Percentiles rank a stretch among this genome's conserved stretches.
phyloP scores from a whole-genome alignment of 2,797 vertebrate species.

The Poecilia velifera region DNA sequence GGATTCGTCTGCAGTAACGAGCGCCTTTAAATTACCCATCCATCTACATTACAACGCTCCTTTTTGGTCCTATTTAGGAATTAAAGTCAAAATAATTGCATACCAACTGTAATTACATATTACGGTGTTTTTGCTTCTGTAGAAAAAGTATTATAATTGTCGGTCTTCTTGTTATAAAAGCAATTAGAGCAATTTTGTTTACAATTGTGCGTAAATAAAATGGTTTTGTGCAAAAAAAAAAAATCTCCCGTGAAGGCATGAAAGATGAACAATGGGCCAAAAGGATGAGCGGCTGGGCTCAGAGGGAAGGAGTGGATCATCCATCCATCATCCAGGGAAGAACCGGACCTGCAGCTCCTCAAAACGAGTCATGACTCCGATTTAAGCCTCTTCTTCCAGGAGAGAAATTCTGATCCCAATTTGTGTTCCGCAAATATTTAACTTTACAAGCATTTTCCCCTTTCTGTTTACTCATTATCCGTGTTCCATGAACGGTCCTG shows the following conservation, averaged over 20 bases:
- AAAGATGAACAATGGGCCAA: not conserved
- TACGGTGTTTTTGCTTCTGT: not conserved
- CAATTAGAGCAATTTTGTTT: not conserved
- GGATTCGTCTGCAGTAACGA: not conserved
- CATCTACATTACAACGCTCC: too few species aligned
- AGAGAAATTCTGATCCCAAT: not conserved
- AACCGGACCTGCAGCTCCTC: not conserved
- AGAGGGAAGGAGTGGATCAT: not conserved
- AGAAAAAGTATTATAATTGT: not conserved
- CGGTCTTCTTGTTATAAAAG: not conserved
- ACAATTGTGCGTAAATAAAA: not conserved
- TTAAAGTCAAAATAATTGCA: not conserved
- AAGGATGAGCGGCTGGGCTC: not conserved
- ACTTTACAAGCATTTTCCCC: not conserved
- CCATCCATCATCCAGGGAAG: not conserved
- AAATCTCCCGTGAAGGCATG: not conserved
- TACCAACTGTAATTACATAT: not conserved
- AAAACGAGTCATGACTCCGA: not conserved
- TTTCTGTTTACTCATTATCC: conserved; percentile 11
- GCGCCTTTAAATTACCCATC: not conserved
- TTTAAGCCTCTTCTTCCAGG: not conserved
- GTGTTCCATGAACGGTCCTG: conserved; percentile 4
- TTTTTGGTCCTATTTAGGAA: too few species aligned
- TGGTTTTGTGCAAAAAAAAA: not conserved
- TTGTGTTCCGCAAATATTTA: not conserved